These are phyloP conservation scores for Lydus trimaculatus DNA, from an alignment of 2,888 invertebrate species.

Conservation along the genomic window DNA sequence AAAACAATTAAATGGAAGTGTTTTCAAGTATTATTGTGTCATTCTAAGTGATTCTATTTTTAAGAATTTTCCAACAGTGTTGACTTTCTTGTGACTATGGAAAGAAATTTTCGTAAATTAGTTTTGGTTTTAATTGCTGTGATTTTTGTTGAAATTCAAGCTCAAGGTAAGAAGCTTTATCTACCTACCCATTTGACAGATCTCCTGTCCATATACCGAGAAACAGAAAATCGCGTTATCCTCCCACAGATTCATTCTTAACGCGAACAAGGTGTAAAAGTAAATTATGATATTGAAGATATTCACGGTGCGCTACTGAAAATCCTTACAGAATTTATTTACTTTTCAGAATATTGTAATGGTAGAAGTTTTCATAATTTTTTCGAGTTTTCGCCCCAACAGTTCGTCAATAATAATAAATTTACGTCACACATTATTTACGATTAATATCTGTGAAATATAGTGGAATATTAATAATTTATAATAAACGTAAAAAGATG, in stretches of 20 bases:
- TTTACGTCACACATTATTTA: neutral
- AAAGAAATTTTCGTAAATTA: constrained; percentile 20
- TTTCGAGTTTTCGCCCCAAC: neutral
- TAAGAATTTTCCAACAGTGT: neutral
- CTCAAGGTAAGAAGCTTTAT: constrained; percentile 26
- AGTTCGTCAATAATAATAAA: neutral
- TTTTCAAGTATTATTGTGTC: neutral
- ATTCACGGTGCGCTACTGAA: neutral
- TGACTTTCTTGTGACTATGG: constrained; percentile 8
- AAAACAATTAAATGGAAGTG: neutral
- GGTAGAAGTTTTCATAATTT: neutral
- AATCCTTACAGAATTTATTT: neutral
- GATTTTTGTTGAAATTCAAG: constrained; percentile 24
- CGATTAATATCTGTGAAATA: neutral
- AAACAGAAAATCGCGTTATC: no score
- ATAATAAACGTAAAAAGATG: neutral
- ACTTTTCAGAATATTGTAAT: neutral
- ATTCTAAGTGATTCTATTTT: neutral
- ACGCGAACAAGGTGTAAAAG: neutral
- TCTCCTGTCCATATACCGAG: neutral
- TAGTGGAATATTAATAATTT: neutral
- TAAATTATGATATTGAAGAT: neutral
- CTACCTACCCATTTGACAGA: neutral
- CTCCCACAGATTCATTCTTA: no score
- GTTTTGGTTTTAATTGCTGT: constrained; percentile 18